Evolutionary conservation across 2,113 vertebrate genomes (phyloP), one percentile per base, ranked within the genome.

Genomic region (Micronycteris hirsuta): DNA sequence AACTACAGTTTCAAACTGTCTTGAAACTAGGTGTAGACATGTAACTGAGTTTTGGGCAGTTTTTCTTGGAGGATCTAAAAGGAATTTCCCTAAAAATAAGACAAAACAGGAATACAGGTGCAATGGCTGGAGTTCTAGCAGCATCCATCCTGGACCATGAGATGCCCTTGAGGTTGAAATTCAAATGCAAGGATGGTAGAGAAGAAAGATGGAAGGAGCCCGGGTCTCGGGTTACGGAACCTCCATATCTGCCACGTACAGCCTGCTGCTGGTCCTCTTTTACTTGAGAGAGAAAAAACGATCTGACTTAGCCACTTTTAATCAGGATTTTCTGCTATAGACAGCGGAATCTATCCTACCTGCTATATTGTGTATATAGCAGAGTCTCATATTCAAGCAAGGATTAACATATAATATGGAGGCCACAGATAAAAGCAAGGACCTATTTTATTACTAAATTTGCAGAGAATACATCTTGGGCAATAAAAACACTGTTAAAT

Each of bases 391-490:
- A 47, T 80, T 82, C 3, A 78, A 93, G 26, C 38, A 89, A 83
- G 36, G 38, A 84, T 56, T 83, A 84, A 85, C 91, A 86, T 87
- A 84, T 43, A 82, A 52, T 47, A 26, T 45, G 58, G 97, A 95
- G 61, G 77, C 22, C 47, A 74, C 19, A 93, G 49, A 67, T 36
- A 74, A 78, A 22, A 87, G 4, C 12, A 91, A 58, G 56, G 38
- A 56, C 20, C 49, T 67, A 8, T 54, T 81, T 91, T 81, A 71
- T n/a, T 33, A 54, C 16, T 76, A 45, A 22, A 31, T 54, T 93
- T 94, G 80, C 43, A 93, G 89, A 86, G 86, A n/a, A 28, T 58
- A 63, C 3, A 41, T 94, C 58, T 73, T 58, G 38, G 43, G 10
- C 78, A 93, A 22, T 76, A 33, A 49, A 91, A 96, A 76, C 3